phyloP scores from a whole-genome alignment of 53 echinoderm and acorn worm genomes.

The Zoroaster sp. region DNA sequence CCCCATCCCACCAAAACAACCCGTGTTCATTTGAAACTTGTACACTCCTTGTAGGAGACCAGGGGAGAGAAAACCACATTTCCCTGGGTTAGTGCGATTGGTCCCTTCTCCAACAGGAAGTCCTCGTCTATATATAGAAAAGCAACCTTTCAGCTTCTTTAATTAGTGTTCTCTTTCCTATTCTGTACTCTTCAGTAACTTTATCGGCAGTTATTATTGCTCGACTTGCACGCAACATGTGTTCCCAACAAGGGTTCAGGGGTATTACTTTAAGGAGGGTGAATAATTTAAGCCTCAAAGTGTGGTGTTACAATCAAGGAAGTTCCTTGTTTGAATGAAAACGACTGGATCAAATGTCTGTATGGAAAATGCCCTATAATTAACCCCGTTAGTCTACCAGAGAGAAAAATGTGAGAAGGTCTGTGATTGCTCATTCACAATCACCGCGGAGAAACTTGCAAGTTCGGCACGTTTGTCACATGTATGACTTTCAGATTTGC shows the following conservation, averaged over 20 bases:
- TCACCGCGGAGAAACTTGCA: too few relatives aligned
- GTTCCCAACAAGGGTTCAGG: background rate
- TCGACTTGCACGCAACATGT: conserved; percentile 34
- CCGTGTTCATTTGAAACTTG: conserved; percentile 1
- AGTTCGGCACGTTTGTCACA: too few relatives aligned
- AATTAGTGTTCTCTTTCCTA: conserved; percentile 26
- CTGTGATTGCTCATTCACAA: background rate
- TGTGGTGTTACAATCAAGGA: background rate
- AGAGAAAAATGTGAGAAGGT: background rate
- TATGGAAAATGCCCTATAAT: background rate
- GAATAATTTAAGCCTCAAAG: background rate
- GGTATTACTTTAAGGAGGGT: background rate
- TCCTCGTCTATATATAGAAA: conserved; percentile 16
- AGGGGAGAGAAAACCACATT: background rate
- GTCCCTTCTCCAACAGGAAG: background rate
- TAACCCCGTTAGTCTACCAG: background rate
- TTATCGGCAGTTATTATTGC: conserved; percentile 10
- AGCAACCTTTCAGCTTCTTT: background rate
- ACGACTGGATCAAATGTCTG: background rate
- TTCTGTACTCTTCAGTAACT: conserved; percentile 28
- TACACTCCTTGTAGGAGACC: background rate
- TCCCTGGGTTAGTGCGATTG: background rate
- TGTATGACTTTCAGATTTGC: too few relatives aligned
- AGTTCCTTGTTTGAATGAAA: background rate
- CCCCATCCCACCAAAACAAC: background rate